A percentile compares a stretch with the other conserved stretches of the same genome.
Evolutionary conservation across 2,888 invertebrate species (phyloP).

Genomic region (Melanostoma scalare): DNA sequence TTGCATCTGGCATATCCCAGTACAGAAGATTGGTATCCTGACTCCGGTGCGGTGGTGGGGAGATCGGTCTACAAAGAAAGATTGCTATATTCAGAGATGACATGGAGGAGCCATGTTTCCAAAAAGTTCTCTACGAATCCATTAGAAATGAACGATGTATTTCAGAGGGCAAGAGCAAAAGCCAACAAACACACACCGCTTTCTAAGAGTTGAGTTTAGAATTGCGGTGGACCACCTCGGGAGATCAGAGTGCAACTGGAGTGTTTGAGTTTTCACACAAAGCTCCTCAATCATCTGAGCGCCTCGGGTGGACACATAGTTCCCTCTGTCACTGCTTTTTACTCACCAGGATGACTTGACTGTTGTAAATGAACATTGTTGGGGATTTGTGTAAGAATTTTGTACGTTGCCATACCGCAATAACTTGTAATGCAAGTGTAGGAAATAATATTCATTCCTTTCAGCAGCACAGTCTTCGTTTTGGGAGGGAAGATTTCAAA

Average conservation of each 20-base stretch:
- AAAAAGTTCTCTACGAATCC: conserved; percentile 59
- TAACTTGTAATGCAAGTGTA: conserved; percentile 58
- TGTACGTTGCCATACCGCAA: conserved; percentile 31
- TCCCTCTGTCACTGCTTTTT: not conserved
- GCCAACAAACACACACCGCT: not conserved
- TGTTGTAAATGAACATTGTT: conserved; percentile 62
- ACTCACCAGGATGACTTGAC: conserved; percentile 23
- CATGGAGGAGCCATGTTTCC: conserved; percentile 48
- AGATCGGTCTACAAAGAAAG: not conserved
- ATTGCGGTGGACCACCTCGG: conserved; percentile 60
- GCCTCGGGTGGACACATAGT: conserved; percentile 59
- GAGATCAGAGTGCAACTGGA: conserved; percentile 65
- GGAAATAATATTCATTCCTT: conserved; percentile 61
- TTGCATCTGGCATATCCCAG: conserved; percentile 32
- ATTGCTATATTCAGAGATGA: not conserved
- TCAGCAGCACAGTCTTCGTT: conserved; percentile 31
- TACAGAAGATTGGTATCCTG: not conserved
- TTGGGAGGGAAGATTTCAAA: conserved; percentile 2
- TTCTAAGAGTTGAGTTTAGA: conserved; percentile 37
- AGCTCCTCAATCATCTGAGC: conserved; percentile 67
- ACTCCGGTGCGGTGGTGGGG: conserved; percentile 3
- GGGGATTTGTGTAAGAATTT: conserved; percentile 52
- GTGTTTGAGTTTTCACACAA: conserved; percentile 69
- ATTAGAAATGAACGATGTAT: conserved; percentile 61
- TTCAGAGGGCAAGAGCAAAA: not conserved